Base-by-base conservation (phyloP, 2,888 invertebrate species). In the Caenorhabditis sp. region DNA sequence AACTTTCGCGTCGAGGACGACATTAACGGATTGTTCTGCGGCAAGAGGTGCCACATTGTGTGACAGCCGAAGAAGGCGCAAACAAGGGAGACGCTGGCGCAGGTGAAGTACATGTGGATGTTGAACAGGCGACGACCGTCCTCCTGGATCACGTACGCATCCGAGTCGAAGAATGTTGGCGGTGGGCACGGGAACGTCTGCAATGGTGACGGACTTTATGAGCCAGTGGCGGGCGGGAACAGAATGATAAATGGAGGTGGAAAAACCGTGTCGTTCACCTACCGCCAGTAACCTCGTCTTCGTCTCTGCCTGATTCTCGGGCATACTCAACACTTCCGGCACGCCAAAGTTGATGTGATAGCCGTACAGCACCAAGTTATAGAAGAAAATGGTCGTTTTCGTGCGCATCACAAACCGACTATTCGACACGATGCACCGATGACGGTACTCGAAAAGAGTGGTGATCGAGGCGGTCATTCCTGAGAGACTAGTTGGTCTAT, bases 71-170 rank as follows among this genome's bases (percentile, higher is more conserved):
- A 72, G 37, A 58, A 72, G 1, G 1, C 9, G 0, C 15, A 24
- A 20, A 56, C 13, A 27, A 15, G 20, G n/a, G 37, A 15, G 15
- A 56, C 13, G 15, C n/a, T 15, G 35, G 45, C 20, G 41, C 43
- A 56, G n/a, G 43, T 63, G 20, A 63, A 27, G 17, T 72, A 72
- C 72, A 72, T 72, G 37, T 72, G 63, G 6, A 63, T 63, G 20
- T 72, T 72, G 58, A 72, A 72, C 9, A 72, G 27, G 6, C 41
- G 52, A 13, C 17, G 8, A 7, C 62, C 72, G 27, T 72, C 58
- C 35, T 26, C 48, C 41, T 72, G 72, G 9, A 72, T 7, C 0
- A 72, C 22, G 11, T 35, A 5, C 5, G 35, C 37, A 3, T 22
- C 56, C 4, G 17, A 8, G 2, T 45, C 53, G n/a, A 72, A 63